Conservation (phyloP, 2,113 vertebrate species). For the Cinclus cinclus region DNA sequence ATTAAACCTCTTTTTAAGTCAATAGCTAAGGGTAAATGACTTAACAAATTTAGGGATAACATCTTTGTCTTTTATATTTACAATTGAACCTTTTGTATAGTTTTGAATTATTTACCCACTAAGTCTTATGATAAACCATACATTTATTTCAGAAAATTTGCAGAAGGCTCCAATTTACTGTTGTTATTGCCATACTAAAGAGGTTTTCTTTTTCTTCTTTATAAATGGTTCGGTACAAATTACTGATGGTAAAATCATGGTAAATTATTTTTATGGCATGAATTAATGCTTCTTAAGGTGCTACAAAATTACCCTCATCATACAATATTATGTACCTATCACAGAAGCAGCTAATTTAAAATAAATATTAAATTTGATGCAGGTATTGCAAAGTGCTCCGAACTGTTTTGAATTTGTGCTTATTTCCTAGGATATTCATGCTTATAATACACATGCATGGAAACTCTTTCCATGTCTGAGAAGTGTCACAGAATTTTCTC, state of each 20-base stretch:
- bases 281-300: conserved; percentile 35
- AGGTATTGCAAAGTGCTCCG: not conserved
- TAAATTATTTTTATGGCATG: conserved; percentile 4
- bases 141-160: conserved; percentile 44
- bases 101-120: conserved; percentile 49
- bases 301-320: conserved; percentile 41
- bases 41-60: not conserved
- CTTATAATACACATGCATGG: not conserved
- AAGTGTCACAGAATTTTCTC: not conserved
- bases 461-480: not conserved
- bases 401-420: not conserved
- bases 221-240: conserved; percentile 15
- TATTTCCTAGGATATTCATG: not conserved
- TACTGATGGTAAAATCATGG: conserved; percentile 11
- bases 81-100: not conserved
- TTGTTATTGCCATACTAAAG: not conserved
- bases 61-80: not conserved
- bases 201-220: not conserved
- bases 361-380: conserved; percentile 11
- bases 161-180: conserved; percentile 3
- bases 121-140: not conserved
- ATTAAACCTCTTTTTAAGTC: not conserved
- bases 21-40: not conserved
- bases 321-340: conserved; percentile 12
- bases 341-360: conserved; percentile 33